Evolutionary conservation across 1,140 invertebrate species (phyloP), one percentile per base, ranked within the genome.

Genomic region (Rhagoletis pomonella): DNA sequence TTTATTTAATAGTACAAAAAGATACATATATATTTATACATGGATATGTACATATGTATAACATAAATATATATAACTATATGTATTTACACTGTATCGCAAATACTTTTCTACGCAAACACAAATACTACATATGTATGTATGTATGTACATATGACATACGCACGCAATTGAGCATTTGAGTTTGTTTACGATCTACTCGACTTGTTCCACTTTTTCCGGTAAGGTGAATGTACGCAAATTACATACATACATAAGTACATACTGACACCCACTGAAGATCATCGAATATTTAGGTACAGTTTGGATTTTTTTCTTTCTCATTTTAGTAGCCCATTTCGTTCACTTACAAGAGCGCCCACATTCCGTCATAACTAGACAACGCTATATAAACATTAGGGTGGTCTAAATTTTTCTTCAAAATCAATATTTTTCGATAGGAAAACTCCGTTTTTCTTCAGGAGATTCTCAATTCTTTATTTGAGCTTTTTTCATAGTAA

Each of bases 111-210:
- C 12, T 14, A 69, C 65, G 2, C 10, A 12, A 3, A 44, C 7
- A 14, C 65, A 69, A 6, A 67, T 42, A 42, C 7, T 19, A 9
- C 12, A 42, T 73, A 73, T 73, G 17, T 47, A 55, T 7, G 10
- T 10, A 55, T 3, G 50, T 10, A 69, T 73, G 14, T 44, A 42
- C 42, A 17, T 17, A 73, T 47, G 10, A 9, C 65, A 47, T 44
- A 73, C 42, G 4, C 67, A 65, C 17, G 29, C 64, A 29, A 17
- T 73, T 73, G 12, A 73, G 67, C 67, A 73, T 47, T 73, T 73
- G 39, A 42, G 12, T 73, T 73, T 73, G 67, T 73, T 73, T 73
- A 73, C 67, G 42, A 73, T 44, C 67, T 73, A 73, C 67, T 73
- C 67, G 42, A 73, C 39, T 73, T 73, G 67, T 42, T 73, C 67